Conservation (phyloP, 2,797 vertebrate genomes). For the Luscinia megarhynchos region DNA sequence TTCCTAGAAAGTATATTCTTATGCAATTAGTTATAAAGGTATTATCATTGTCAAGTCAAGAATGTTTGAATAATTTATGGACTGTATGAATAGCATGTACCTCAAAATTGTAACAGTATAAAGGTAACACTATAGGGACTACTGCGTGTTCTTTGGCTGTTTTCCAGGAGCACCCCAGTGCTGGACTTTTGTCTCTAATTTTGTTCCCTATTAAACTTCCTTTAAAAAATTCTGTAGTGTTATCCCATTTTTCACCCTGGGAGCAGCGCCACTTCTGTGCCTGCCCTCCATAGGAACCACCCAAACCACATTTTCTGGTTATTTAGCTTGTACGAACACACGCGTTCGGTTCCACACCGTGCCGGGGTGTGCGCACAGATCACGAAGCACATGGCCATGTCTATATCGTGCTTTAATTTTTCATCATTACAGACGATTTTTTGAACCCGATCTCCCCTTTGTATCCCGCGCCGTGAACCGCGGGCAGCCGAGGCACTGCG, state of each 20-base stretch:
- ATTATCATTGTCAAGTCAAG: background rate
- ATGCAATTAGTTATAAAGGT: background rate
- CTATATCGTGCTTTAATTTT: background rate
- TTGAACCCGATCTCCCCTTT: background rate
- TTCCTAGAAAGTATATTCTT: background rate
- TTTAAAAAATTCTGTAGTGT: too few relatives aligned
- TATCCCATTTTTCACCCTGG: too few relatives aligned
- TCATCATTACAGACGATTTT: background rate
- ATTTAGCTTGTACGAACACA: too few relatives aligned
- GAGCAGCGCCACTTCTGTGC: too few relatives aligned
- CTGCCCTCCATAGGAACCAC: background rate
- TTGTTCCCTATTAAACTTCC: too few relatives aligned
- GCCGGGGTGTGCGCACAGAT: background rate
- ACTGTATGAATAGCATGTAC: too few relatives aligned
- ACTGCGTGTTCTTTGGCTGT: too few relatives aligned
- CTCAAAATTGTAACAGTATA: too few relatives aligned
- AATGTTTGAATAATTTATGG: too few relatives aligned
- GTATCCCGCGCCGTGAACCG: background rate
- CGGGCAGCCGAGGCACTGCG: background rate
- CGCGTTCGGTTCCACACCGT: background rate
- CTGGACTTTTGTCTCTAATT: too few relatives aligned
- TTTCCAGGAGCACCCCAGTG: too few relatives aligned
- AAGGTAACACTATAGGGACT: too few relatives aligned
- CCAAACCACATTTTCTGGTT: background rate
- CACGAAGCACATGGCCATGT: background rate